Percentiles rank a stretch among this genome's conserved stretches.
phyloP scores from a whole-genome alignment of 2,888 invertebrate species.

The Cyrtodaria siliqua region DNA sequence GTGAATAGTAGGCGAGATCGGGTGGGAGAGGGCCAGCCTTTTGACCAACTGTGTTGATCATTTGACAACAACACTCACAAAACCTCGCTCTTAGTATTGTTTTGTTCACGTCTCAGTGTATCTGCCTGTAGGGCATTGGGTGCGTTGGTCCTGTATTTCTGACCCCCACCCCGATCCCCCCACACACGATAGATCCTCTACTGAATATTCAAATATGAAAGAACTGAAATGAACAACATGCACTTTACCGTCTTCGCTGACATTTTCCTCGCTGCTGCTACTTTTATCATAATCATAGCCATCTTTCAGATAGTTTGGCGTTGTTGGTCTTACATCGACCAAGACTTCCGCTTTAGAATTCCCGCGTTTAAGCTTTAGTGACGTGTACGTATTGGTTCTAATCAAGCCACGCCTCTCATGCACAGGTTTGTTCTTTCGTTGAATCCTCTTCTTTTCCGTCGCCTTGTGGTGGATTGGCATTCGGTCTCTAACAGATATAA shows the following conservation, averaged over 20 bases:
- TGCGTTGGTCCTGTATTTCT: too few relatives aligned
- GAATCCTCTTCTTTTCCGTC: slow-evolving; percentile 43
- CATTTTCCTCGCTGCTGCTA: slow-evolving; percentile 58
- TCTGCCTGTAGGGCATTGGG: too few relatives aligned
- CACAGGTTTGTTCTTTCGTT: slow-evolving; percentile 39
- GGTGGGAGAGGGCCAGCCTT: too few relatives aligned
- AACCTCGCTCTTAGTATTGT: too few relatives aligned
- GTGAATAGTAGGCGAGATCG: too few relatives aligned
- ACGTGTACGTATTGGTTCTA: slow-evolving; percentile 38
- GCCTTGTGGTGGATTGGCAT: slow-evolving; percentile 69
- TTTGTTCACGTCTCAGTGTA: too few relatives aligned
- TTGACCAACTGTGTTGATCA: too few relatives aligned
- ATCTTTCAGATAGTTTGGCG: slow-evolving; percentile 47
- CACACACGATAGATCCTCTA: too few relatives aligned
- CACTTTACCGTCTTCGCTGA: slow-evolving; percentile 39
- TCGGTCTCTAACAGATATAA: slow-evolving; percentile 58
- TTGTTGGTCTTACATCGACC: slow-evolving; percentile 38
- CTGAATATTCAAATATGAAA: too few relatives aligned
- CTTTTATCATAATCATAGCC: slow-evolving; percentile 56
- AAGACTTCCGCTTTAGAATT: slow-evolving; percentile 19
- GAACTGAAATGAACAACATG: too few relatives aligned
- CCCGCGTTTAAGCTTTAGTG: slow-evolving; percentile 27
- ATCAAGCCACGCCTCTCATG: slow-evolving; percentile 35
- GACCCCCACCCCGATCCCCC: too few relatives aligned
- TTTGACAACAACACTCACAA: too few relatives aligned